Evolutionary conservation across 92 coral and sea anemone genomes (phyloP).

Genomic region (Siderastrea radians): DNA sequence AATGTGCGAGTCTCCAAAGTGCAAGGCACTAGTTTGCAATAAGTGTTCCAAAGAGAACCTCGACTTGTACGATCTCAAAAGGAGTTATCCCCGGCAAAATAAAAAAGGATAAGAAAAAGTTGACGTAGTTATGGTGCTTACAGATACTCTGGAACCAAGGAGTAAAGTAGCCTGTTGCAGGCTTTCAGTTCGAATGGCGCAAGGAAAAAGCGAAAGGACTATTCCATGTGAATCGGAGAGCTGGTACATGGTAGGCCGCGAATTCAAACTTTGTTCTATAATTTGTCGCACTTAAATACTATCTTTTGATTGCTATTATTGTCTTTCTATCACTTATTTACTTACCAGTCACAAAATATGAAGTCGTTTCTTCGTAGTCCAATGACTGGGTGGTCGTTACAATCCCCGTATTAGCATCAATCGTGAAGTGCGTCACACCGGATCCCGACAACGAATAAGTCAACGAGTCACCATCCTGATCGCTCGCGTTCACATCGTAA

Average conservation of each 20-base stretch:
- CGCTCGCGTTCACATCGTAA: conserved; percentile 64
- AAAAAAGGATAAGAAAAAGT: too few relatives aligned
- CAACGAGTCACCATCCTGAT: conserved; percentile 79
- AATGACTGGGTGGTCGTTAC: conserved; percentile 50
- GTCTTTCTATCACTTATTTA: not conserved
- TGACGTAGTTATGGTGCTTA: too few relatives aligned
- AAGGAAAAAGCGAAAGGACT: too few relatives aligned
- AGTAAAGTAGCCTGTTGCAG: too few relatives aligned
- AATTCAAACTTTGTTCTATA: not conserved
- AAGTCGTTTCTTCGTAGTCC: conserved; percentile 62
- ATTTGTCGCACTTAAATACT: not conserved
- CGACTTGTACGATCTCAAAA: too few relatives aligned
- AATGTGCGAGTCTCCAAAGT: too few relatives aligned
- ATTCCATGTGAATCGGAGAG: too few relatives aligned
- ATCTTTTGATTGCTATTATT: not conserved
- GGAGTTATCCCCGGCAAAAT: too few relatives aligned
- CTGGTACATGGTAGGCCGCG: not conserved
- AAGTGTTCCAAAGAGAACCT: too few relatives aligned
- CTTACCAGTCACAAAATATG: conserved; percentile 66
- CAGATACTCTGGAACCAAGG: too few relatives aligned
- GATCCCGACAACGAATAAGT: conserved; percentile 64
- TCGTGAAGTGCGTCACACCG: conserved; percentile 68
- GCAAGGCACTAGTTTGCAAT: too few relatives aligned
- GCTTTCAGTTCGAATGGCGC: too few relatives aligned
- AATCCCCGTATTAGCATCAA: conserved; percentile 58